A percentile compares a stretch with the other conserved stretches of the same genome.
These are phyloP conservation scores for Pararge aegeria DNA, from an alignment of 1,140 invertebrate genomes.

Conservation along the genomic window DNA sequence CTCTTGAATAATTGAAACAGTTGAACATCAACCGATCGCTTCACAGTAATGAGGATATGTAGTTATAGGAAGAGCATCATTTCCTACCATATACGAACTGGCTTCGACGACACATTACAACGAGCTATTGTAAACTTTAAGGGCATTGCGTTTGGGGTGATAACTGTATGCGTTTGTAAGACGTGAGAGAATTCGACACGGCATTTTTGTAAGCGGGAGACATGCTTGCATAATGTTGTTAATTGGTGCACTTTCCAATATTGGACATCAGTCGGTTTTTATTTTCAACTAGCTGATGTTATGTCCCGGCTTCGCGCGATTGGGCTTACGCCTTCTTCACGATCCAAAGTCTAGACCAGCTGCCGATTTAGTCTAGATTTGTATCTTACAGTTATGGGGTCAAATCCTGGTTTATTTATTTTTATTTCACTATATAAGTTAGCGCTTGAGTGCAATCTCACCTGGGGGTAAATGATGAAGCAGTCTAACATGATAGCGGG, in stretches of 20 bases:
- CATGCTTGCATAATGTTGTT: slow-evolving; percentile 21
- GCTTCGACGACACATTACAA: neutral
- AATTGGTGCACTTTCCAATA: slow-evolving; percentile 22
- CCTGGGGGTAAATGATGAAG: no score
- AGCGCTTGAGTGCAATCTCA: no score
- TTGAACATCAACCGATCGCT: neutral
- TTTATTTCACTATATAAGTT: no score
- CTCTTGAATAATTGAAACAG: no score
- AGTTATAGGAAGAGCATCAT: slow-evolving; percentile 12
- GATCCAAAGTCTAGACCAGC: no score
- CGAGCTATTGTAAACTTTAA: neutral
- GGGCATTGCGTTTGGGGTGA: neutral
- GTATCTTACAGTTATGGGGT: no score
- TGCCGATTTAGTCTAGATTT: no score
- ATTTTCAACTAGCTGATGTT: no score
- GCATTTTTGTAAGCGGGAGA: slow-evolving; percentile 9
- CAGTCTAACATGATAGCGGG: no score
- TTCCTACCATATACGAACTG: slow-evolving; percentile 13
- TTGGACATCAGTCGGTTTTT: neutral
- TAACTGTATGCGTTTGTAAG: neutral
- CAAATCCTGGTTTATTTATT: no score
- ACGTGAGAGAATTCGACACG: slow-evolving; percentile 13
- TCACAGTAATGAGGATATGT: neutral
- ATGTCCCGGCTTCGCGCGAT: no score
- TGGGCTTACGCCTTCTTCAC: no score